A percentile compares a stretch with the other conserved stretches of the same genome.
phyloP scores from a whole-genome alignment of 2,113 vertebrate species.

The Hiodon alosoides region DNA sequence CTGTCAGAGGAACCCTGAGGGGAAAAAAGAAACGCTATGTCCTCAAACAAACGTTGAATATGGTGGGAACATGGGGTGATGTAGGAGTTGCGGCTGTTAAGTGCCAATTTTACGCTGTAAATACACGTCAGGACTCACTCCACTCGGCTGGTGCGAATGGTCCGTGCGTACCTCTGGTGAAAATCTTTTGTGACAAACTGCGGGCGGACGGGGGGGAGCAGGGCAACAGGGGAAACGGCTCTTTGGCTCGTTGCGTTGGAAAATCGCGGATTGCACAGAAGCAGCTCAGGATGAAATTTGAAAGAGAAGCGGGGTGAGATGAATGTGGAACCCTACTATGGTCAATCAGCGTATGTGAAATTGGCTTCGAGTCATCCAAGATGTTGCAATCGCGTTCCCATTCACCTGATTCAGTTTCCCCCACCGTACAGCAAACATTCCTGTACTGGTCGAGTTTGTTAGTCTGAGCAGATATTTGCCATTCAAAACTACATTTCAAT shows the following conservation, averaged over 20 bases:
- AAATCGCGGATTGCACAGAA: conserved; percentile 18
- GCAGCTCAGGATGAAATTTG: conserved; percentile 46
- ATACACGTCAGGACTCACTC: conserved; percentile 58
- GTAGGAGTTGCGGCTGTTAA: conserved; percentile 65
- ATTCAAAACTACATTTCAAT: conserved; percentile 7
- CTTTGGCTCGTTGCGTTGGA: conserved; percentile 22
- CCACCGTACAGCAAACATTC: conserved; percentile 46
- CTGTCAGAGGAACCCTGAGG: too few species aligned
- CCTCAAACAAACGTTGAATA: too few species aligned
- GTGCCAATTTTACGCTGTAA: conserved; percentile 86
- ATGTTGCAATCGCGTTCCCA: too few species aligned
- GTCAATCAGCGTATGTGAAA: not conserved
- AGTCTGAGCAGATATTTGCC: too few species aligned
- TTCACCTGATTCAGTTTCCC: conserved; percentile 25
- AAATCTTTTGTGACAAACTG: conserved; percentile 29
- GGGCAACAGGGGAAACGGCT: conserved; percentile 16
- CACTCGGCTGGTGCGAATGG: conserved; percentile 40
- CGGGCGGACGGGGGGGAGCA: conserved; percentile 13
- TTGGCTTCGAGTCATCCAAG: too few species aligned
- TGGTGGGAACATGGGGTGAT: conserved; percentile 8
- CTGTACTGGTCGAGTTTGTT: conserved; percentile 38
- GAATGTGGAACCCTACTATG: not conserved
- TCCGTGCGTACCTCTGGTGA: conserved; percentile 43
- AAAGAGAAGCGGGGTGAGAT: not conserved
- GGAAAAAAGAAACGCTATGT: too few species aligned